Evolutionary conservation across 2,797 vertebrate species (phyloP), one percentile per base, ranked within the genome.

Genomic region (Hoplostethus atlanticus): DNA sequence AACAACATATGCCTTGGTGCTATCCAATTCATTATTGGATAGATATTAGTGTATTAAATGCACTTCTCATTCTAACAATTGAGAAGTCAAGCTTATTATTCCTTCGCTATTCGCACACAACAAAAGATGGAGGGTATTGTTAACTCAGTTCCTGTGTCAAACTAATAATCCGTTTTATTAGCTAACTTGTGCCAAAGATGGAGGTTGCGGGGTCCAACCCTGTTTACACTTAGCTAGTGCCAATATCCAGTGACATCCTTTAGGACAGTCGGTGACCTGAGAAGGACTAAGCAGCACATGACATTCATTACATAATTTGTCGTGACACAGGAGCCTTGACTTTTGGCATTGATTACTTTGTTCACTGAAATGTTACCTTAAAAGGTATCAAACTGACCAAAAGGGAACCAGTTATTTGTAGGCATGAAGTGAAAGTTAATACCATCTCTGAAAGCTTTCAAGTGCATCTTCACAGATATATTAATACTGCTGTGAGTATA

Each of bases 301-400:
- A 72, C 72, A 83, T 84, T 60, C 77, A 68, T 90, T 84, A 88
- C 84, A 90, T 87, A 76, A 91, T 89, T 74, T 68, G 64, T 77
- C 55, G 51, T 59, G 79, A 81, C 73, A 83, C 61, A 42, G 64
- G 81, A 78, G 69, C 68, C 77, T 57, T 17, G 6, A 55, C 73
- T 74, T 73, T 42, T 60, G 79, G 72, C 72, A 60, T 70, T 71
- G 76, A 89, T 79, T 73, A 86, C 76, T 81, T 89, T 86, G 59
- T 85, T 80, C 63, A 28, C 65, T 42, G 10, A 71, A 31, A 62
- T 73, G 66, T 53, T 77, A 34, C 85, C 83, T 59, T 84, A 90
- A 77, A 90, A 83, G 84, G 83, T 34, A 63, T 69, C 15, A 68
- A 71, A 67, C 25, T 6, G 44, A 81, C 77, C 11, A 31, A 71